Evolutionary conservation across 1,140 invertebrate genomes (phyloP).

Genomic region (Zelostemma sp.): DNA sequence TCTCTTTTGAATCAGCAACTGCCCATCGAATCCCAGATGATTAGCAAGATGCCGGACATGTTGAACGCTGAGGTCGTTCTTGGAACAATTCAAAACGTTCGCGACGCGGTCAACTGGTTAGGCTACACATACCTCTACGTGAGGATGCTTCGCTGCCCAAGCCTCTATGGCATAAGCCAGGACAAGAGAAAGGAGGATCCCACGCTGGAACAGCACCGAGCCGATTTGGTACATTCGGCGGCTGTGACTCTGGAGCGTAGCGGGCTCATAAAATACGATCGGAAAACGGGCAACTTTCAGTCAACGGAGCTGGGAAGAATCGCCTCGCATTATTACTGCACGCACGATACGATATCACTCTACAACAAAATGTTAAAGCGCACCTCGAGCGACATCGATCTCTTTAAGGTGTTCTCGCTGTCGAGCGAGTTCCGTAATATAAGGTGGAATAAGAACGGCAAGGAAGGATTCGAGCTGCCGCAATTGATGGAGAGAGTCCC

Average conservation of each 20-base stretch:
- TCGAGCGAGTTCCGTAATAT: constrained; percentile 95
- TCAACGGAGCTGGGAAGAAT: constrained; percentile 96
- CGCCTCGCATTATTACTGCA: constrained; percentile 98
- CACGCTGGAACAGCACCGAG: constrained; percentile 88
- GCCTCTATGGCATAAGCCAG: constrained; percentile 88
- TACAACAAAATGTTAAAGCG: constrained; percentile 98
- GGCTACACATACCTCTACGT: constrained; percentile 99
- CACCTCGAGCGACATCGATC: constrained; percentile 96
- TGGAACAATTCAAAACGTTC: constrained; percentile 94
- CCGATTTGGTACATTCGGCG: constrained; percentile 97
- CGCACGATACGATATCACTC: constrained; percentile 95
- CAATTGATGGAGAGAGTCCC: constrained; percentile 98
- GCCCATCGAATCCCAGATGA: constrained; percentile 88
- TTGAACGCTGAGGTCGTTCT: constrained; percentile 98
- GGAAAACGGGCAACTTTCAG: constrained; percentile 94
- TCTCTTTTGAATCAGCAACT: constrained; percentile 98
- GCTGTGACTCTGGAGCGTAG: constrained; percentile 91
- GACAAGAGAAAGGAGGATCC: constrained; percentile 86
- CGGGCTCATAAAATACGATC: constrained; percentile 95
- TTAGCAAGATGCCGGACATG: constrained; percentile 93
- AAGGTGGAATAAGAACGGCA: constrained; percentile 86
- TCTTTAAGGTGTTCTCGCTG: constrained; percentile 99
- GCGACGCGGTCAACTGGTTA: constrained; percentile 95
- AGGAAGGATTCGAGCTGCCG: constrained; percentile 97
- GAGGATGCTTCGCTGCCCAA: constrained; percentile 86